A percentile compares a stretch with the other conserved stretches of the same genome.
Conservation (phyloP, 1,140 invertebrate species). For the Ostrea edulis region DNA sequence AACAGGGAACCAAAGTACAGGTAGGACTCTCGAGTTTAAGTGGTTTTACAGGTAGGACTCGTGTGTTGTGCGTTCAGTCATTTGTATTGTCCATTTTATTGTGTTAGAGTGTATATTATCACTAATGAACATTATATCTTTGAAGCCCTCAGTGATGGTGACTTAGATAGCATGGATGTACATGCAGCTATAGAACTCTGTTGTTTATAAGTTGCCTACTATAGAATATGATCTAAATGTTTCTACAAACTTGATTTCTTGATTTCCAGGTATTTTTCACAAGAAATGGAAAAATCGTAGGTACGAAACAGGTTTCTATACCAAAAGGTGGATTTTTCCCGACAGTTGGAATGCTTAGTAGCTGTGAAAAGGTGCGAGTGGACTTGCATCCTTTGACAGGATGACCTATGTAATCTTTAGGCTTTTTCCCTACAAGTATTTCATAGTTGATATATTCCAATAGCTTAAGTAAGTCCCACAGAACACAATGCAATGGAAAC, state of each 20-base stretch:
- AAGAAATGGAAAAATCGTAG: slow-evolving; percentile 82
- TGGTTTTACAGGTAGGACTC: not conserved
- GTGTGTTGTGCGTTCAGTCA: not conserved
- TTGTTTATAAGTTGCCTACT: no score
- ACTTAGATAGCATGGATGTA: no score
- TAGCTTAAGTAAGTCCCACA: slow-evolving; percentile 2
- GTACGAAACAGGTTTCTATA: slow-evolving; percentile 80
- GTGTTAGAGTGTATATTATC: no score
- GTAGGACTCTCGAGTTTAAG: slow-evolving; percentile 44
- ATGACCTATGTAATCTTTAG: slow-evolving; percentile 68
- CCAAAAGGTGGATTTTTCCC: slow-evolving; percentile 83
- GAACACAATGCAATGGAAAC: not conserved
- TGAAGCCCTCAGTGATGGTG: no score
- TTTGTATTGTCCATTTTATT: no score
- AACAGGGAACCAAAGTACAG: slow-evolving; percentile 68
- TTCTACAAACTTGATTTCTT: not conserved
- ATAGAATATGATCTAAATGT: no score
- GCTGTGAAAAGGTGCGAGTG: slow-evolving; percentile 82
- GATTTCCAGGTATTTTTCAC: slow-evolving; percentile 82
- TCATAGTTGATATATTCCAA: not conserved
- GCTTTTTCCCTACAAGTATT: not conserved
- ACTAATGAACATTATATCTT: no score
- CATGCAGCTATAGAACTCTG: no score
- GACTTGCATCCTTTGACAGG: slow-evolving; percentile 82
- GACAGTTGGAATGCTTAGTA: slow-evolving; percentile 83